A percentile compares a stretch with the other conserved stretches of the same genome.
Conservation (phyloP, 2,113 vertebrate species). For the Cyprinodon variegatus region DNA sequence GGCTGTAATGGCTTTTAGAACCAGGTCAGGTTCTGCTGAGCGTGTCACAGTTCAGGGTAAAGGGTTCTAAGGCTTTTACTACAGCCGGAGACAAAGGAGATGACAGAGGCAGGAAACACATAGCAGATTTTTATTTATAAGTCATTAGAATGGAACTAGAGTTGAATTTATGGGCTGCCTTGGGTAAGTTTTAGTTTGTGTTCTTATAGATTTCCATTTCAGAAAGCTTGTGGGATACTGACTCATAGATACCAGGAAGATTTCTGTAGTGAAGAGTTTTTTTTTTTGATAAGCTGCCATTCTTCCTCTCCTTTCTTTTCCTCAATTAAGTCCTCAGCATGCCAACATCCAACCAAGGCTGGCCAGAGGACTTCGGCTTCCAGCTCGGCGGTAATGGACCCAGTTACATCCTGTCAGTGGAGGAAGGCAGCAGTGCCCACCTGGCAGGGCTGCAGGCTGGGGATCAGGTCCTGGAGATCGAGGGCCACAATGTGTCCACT, state of each 20-base stretch:
- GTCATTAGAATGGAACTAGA: slow-evolving; percentile 32
- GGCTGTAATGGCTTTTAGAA: slow-evolving; percentile 64
- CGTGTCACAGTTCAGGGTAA: slow-evolving; percentile 61
- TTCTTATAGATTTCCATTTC: neutral
- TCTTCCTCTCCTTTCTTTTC: neutral
- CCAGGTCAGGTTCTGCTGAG: slow-evolving; percentile 66
- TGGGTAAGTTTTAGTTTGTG: slow-evolving; percentile 25
- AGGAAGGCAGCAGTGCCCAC: slow-evolving; percentile 92
- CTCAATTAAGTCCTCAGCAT: slow-evolving; percentile 82
- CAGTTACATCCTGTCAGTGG: slow-evolving; percentile 92
- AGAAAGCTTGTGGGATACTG: too few species aligned
- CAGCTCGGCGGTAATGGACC: slow-evolving; percentile 88
- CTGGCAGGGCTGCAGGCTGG: slow-evolving; percentile 88
- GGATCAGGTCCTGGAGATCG: slow-evolving; percentile 95
- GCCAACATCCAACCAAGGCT: slow-evolving; percentile 90
- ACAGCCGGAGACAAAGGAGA: slow-evolving; percentile 27
- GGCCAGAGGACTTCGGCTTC: slow-evolving; percentile 97
- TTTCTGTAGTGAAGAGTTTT: too few species aligned
- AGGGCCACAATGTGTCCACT: slow-evolving; percentile 88
- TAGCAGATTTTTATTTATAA: neutral
- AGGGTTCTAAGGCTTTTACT: slow-evolving; percentile 44
- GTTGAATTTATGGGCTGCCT: slow-evolving; percentile 31
- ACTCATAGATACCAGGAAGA: too few species aligned
- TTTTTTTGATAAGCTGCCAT: neutral
- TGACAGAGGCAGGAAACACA: slow-evolving; percentile 23